A percentile compares a stretch with the other conserved stretches of the same genome.
Conservation (phyloP, 1,140 invertebrate genomes). For the Eupristina koningsbergeri region DNA sequence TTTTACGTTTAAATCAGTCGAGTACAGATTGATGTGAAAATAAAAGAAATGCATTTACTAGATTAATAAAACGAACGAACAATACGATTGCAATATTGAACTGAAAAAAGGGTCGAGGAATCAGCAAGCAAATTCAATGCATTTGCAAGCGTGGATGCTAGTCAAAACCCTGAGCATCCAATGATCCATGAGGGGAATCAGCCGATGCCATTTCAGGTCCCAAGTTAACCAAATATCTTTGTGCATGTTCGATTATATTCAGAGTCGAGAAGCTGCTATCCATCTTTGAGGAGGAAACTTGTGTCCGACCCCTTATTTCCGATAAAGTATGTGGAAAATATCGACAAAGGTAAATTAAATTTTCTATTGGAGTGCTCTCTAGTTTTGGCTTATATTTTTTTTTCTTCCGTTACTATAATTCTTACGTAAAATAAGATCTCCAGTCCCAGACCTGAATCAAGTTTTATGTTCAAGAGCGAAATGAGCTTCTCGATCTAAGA, state of each 20-base stretch:
- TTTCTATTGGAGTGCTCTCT: conserved; percentile 23
- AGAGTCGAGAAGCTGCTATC: no score
- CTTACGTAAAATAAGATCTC: not conserved
- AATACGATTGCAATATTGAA: not conserved
- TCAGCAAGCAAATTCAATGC: not conserved
- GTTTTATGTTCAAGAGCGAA: no score
- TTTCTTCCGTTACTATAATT: conserved; percentile 22
- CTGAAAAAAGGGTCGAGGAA: conserved; percentile 11
- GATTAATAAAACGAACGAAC: not conserved
- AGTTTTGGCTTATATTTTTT: not conserved
- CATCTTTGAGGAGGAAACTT: not conserved
- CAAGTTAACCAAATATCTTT: conserved; percentile 56
- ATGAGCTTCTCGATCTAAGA: not conserved
- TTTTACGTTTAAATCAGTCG: not conserved
- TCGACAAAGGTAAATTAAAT: conserved; percentile 26
- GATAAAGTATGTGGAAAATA: not conserved
- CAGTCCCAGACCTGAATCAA: no score
- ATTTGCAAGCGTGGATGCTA: conserved; percentile 49
- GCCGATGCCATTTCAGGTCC: conserved; percentile 13
- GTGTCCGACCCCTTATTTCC: not conserved
- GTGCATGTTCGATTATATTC: conserved; percentile 56
- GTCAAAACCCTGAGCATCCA: conserved; percentile 41
- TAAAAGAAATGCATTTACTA: not conserved
- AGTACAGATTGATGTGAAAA: no score
- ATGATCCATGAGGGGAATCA: conserved; percentile 41